These are phyloP conservation scores for Archegozetes longisetosus DNA, from an alignment of 1,140 invertebrate genomes.

Conservation along the genomic window DNA sequence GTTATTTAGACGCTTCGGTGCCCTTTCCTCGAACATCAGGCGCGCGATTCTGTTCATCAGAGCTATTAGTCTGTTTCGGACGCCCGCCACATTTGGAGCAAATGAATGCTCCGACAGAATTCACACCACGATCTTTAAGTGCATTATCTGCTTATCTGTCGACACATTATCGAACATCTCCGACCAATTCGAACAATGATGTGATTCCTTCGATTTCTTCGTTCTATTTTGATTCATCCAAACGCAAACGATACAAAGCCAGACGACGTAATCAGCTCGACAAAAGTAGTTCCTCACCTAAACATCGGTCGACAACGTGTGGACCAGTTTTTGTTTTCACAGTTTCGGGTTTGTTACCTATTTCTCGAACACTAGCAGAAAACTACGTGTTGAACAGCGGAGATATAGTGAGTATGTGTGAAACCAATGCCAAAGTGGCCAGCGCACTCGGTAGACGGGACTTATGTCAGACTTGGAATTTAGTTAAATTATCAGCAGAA, in stretches of 20 bases:
- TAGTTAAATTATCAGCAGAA: slow-evolving; percentile 11
- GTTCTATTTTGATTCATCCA: slow-evolving; percentile 38
- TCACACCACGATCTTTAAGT: slow-evolving; percentile 58
- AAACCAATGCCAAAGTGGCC: slow-evolving; percentile 57
- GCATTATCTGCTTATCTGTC: slow-evolving; percentile 43
- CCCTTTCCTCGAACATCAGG: slow-evolving; percentile 86
- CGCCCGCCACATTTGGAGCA: slow-evolving; percentile 54
- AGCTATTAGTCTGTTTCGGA: slow-evolving; percentile 64
- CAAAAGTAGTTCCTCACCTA: background rate
- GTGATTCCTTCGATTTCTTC: slow-evolving; percentile 28
- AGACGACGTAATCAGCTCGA: background rate
- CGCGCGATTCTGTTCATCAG: slow-evolving; percentile 72
- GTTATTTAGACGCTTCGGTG: slow-evolving; percentile 47
- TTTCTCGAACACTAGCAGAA: slow-evolving; percentile 59
- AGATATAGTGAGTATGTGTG: slow-evolving; percentile 51
- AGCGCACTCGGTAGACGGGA: slow-evolving; percentile 54
- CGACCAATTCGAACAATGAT: background rate
- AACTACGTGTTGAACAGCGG: slow-evolving; percentile 51
- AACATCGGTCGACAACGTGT: slow-evolving; percentile 18
- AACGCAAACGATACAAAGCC: background rate
- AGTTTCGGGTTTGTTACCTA: slow-evolving; percentile 51
- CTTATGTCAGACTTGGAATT: slow-evolving; percentile 44
- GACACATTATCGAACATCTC: slow-evolving; percentile 20
- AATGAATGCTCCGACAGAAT: slow-evolving; percentile 35
- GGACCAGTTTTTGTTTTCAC: slow-evolving; percentile 60